A percentile compares a stretch with the other conserved stretches of the same genome.
Evolutionary conservation across 2,888 invertebrate genomes (phyloP).

Genomic region (Drosophila melanosoma): DNA sequence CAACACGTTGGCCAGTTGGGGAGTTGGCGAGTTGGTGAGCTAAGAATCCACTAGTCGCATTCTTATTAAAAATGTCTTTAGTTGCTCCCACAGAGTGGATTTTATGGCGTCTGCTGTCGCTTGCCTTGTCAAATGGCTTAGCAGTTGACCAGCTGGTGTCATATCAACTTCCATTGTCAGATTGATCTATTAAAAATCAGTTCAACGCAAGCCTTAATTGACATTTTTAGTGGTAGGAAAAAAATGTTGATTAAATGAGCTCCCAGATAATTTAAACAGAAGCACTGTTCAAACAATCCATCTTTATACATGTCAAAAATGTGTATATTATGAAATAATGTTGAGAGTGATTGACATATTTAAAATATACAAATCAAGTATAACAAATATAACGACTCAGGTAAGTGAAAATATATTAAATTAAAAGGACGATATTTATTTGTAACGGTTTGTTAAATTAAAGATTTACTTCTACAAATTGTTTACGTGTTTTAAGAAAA

Average conservation of each 20-base stretch:
- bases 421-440: neutral
- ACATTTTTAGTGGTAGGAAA: slow-evolving; percentile 9
- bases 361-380: neutral
- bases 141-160: slow-evolving; percentile 19
- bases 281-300: neutral
- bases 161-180: slow-evolving; percentile 11
- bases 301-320: neutral
- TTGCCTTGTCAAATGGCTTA: slow-evolving; percentile 25
- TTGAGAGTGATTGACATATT: neutral
- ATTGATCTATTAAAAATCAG: slow-evolving; percentile 9
- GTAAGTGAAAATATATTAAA: neutral
- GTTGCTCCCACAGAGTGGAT: slow-evolving; percentile 16
- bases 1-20: neutral
- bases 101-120: slow-evolving; percentile 21
- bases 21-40: neutral
- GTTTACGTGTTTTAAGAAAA: neutral
- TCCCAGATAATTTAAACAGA: neutral
- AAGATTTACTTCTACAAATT: neutral
- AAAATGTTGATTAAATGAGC: slow-evolving; percentile 4
- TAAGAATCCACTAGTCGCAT: slow-evolving; percentile 2
- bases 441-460: neutral
- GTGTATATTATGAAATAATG: neutral
- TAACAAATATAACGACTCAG: neutral
- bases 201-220: slow-evolving; percentile 21
- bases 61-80: slow-evolving; percentile 54